Conservation (phyloP, 2,797 vertebrate species). For the Adrianichthys oophorus region DNA sequence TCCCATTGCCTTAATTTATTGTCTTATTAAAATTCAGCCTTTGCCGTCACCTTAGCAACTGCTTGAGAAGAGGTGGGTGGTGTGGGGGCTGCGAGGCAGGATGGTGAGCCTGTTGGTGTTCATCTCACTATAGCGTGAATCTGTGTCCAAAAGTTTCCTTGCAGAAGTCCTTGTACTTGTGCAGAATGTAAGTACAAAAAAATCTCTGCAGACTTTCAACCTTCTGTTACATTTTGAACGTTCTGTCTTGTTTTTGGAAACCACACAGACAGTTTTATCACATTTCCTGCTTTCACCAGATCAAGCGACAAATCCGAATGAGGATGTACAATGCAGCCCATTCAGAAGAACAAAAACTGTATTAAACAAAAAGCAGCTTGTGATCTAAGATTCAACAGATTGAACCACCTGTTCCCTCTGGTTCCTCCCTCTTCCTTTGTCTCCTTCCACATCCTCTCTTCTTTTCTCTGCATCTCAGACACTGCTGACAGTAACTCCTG, state of each 20-base stretch:
- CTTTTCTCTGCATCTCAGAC: conserved; percentile 36
- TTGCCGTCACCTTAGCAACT: conserved; percentile 84
- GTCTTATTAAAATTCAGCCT: conserved; percentile 83
- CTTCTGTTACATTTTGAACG: conserved; percentile 36
- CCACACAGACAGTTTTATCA: not conserved
- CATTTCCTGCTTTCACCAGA: conserved; percentile 1
- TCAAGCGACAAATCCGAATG: conserved; percentile 40
- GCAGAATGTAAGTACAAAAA: conserved; percentile 32
- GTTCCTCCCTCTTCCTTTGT: conserved; percentile 21
- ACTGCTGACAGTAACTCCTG: conserved; percentile 54
- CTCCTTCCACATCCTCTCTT: not conserved
- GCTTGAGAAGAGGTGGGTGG: conserved; percentile 78
- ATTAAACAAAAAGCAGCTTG: conserved; percentile 41
- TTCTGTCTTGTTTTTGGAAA: conserved; percentile 20
- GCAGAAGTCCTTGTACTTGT: conserved; percentile 55
- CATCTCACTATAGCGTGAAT: conserved; percentile 42
- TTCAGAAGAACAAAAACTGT: conserved; percentile 17
- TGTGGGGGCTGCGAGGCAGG: conserved; percentile 77
- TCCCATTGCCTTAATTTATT: conserved; percentile 76
- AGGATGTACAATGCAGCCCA: conserved; percentile 54
- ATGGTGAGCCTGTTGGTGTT: conserved; percentile 65
- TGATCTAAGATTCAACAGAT: conserved; percentile 75
- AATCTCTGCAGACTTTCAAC: conserved; percentile 54
- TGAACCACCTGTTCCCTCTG: conserved; percentile 87
- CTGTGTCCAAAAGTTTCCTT: conserved; percentile 60